These are phyloP conservation scores for Idris sp. DNA, from an alignment of 1,140 invertebrate genomes.

Conservation along the genomic window DNA sequence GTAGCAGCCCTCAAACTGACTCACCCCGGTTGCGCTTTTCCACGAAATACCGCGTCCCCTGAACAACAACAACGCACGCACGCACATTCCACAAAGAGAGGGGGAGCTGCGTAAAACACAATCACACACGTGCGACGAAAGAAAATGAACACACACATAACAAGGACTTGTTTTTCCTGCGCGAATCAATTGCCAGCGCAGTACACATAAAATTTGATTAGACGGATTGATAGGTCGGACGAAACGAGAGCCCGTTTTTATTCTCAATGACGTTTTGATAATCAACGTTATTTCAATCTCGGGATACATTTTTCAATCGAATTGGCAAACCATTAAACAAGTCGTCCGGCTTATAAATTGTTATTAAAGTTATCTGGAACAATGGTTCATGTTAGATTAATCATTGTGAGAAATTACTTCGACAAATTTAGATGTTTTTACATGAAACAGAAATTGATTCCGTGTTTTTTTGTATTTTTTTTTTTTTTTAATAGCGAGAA, in stretches of 20 bases:
- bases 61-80: conserved; percentile 34
- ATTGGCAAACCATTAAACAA: not conserved
- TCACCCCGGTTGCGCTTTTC: conserved; percentile 59
- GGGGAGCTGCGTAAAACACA: too few species aligned
- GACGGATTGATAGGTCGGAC: conserved; percentile 18
- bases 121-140: conserved; percentile 29
- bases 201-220: conserved; percentile 46
- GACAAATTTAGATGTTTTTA: too few species aligned
- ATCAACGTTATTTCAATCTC: conserved; percentile 17
- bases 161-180: conserved; percentile 31
- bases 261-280: conserved; percentile 23
- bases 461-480: too few species aligned
- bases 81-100: conserved; percentile 33
- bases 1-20: conserved; percentile 52
- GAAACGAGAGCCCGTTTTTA: conserved; percentile 17
- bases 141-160: conserved; percentile 37
- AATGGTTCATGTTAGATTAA: too few species aligned
- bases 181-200: conserved; percentile 37
- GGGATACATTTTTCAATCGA: not conserved
- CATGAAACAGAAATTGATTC: too few species aligned
- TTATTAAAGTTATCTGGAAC: too few species aligned
- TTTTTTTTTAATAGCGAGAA: too few species aligned
- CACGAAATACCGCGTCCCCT: conserved; percentile 48
- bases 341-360: not conserved
- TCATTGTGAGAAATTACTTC: too few species aligned